A percentile compares a stretch with the other conserved stretches of the same genome.
Conservation (phyloP, 2,888 invertebrate species). For the Electrophaes corylata region DNA sequence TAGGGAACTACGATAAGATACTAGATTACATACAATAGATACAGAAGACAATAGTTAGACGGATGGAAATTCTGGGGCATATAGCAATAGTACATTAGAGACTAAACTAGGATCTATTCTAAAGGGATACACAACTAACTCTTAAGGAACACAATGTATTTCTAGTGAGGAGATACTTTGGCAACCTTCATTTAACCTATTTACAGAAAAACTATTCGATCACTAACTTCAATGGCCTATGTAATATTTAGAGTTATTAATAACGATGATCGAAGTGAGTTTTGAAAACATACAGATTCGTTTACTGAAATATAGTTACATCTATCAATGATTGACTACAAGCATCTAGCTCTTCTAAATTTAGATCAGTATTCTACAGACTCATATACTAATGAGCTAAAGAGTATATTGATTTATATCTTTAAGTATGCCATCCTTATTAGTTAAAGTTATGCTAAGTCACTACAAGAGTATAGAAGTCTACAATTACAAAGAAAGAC, state of each 20-base stretch:
- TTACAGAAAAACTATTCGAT: constrained; percentile 39
- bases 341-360: constrained; percentile 61
- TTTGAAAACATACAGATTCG: constrained; percentile 5
- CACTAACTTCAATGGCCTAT: constrained; percentile 23
- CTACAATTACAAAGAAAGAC: constrained; percentile 21
- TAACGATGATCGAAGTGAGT: constrained; percentile 3
- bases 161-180: constrained; percentile 48
- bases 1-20: constrained; percentile 70
- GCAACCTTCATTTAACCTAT: constrained; percentile 51
- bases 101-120: constrained; percentile 42
- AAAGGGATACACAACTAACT: constrained; percentile 38
- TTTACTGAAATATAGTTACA: constrained; percentile 29
- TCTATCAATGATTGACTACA: constrained; percentile 29
- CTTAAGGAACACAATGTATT: constrained; percentile 39
- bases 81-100: constrained; percentile 68
- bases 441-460: constrained; percentile 20
- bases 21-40: constrained; percentile 79
- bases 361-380: constrained; percentile 43
- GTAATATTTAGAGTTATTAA: constrained; percentile 8
- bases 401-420: constrained; percentile 11
- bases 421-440: constrained; percentile 6
- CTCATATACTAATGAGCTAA: constrained; percentile 10
- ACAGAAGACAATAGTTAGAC: constrained; percentile 78
- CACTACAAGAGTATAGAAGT: constrained; percentile 28
- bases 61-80: constrained; percentile 85